Conservation (phyloP, 2,888 invertebrate genomes). For the Miltochrista miniata region DNA sequence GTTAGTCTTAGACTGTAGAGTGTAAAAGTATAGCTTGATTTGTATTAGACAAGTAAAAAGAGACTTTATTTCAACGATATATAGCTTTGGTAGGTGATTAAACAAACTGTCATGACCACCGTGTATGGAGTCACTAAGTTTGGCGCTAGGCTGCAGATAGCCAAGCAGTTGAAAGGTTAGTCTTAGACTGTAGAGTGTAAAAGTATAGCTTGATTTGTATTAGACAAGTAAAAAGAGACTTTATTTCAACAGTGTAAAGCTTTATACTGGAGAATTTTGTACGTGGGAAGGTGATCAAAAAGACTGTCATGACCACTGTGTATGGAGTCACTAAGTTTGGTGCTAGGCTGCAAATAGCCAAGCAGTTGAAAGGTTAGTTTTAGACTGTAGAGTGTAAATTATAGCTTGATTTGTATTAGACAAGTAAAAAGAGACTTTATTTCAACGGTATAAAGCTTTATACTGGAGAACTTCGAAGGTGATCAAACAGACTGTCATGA, state of each 20-base stretch:
- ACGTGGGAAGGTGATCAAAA: constrained; percentile 97
- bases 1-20: constrained; percentile 64
- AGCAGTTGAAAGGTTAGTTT: constrained; percentile 91
- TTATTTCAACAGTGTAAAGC: no score
- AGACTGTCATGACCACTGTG: constrained; percentile 99
- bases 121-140: constrained; percentile 99
- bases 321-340: constrained; percentile 99
- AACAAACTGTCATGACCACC: constrained; percentile 99
- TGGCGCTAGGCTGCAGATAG: constrained; percentile 96
- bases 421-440: no score
- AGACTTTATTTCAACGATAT: no score
- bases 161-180: constrained; percentile 93
- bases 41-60: no score
- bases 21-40: no score
- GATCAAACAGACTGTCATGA: constrained; percentile 99
- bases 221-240: no score
- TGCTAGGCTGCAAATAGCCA: constrained; percentile 94
- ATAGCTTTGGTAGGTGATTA: constrained; percentile 98
- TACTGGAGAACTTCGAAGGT: constrained; percentile 94
- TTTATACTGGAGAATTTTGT: constrained; percentile 90
- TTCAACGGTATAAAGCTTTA: no score
- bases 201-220: no score
- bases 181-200: no score
- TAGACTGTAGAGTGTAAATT: no score
- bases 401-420: no score